Conservation (phyloP, 2,113 vertebrate genomes). For the Rhizomys pruinosus region DNA sequence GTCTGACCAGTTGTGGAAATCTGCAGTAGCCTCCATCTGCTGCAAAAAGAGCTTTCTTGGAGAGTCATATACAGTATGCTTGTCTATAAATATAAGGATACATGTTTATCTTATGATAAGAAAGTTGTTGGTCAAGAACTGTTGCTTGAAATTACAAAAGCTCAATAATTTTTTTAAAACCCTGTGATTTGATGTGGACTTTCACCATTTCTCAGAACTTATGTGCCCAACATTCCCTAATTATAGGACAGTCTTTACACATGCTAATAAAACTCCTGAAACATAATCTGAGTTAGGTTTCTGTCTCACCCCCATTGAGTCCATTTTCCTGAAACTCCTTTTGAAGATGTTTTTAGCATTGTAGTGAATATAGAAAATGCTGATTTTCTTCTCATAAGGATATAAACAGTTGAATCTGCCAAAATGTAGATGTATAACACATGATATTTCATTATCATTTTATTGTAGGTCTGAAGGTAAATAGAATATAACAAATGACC, state of each 20-base stretch:
- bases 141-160: too few relatives aligned
- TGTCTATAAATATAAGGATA: too few relatives aligned
- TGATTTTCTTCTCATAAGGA: neutral
- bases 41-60: too few relatives aligned
- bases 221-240: neutral
- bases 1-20: too few relatives aligned
- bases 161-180: slow-evolving; percentile 45
- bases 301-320: neutral
- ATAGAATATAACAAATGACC: slow-evolving; percentile 16
- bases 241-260: neutral
- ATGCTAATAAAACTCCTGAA: slow-evolving; percentile 27
- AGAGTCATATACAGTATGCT: too few relatives aligned
- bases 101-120: too few relatives aligned
- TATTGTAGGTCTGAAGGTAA: neutral
- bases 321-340: neutral
- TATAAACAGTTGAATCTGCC: neutral
- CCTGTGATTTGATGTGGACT: slow-evolving; percentile 70
- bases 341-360: neutral
- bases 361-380: neutral
- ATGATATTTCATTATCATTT: neutral
- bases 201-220: slow-evolving; percentile 65
- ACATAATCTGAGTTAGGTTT: slow-evolving; percentile 64
- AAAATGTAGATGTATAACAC: neutral
- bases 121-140: too few relatives aligned
- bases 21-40: too few relatives aligned